Percentiles rank a stretch among this genome's conserved stretches.
Conservation (phyloP, 2,797 vertebrate species). For the Sphaeramia orbicularis region DNA sequence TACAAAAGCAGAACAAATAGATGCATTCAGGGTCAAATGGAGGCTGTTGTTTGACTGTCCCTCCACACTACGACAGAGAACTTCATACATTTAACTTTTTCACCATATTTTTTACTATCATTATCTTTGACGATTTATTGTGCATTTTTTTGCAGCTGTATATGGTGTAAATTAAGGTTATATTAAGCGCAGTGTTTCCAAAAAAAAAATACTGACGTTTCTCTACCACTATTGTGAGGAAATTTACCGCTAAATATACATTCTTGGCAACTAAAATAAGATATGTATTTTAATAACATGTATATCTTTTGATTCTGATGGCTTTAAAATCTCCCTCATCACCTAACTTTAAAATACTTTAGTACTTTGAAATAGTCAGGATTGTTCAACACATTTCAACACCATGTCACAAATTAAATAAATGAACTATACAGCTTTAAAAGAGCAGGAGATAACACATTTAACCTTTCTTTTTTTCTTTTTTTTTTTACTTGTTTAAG, state of each 20-base stretch:
- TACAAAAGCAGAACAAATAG: slow-evolving; percentile 70
- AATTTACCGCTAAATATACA: too few species aligned
- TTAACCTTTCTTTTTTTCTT: too few species aligned
- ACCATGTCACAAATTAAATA: neutral
- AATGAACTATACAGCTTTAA: neutral
- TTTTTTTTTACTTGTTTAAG: too few species aligned
- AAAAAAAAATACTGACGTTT: too few species aligned
- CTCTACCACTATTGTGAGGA: too few species aligned
- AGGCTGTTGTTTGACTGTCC: slow-evolving; percentile 33
- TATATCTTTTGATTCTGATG: too few species aligned
- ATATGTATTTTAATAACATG: too few species aligned
- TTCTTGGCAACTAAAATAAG: too few species aligned
- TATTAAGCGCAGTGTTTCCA: too few species aligned
- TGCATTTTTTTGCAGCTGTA: neutral
- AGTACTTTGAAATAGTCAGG: neutral
- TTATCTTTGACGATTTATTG: neutral
- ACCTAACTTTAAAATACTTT: too few species aligned
- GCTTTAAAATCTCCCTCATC: too few species aligned
- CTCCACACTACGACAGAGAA: slow-evolving; percentile 15
- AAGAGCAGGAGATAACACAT: too few species aligned
- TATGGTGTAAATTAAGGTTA: neutral
- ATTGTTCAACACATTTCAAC: neutral
- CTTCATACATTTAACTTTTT: slow-evolving; percentile 10
- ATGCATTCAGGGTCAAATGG: slow-evolving; percentile 58
- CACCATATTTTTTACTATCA: neutral